Evolutionary conservation across 2,888 invertebrate species (phyloP).

Genomic region (Pterostichus niger): DNA sequence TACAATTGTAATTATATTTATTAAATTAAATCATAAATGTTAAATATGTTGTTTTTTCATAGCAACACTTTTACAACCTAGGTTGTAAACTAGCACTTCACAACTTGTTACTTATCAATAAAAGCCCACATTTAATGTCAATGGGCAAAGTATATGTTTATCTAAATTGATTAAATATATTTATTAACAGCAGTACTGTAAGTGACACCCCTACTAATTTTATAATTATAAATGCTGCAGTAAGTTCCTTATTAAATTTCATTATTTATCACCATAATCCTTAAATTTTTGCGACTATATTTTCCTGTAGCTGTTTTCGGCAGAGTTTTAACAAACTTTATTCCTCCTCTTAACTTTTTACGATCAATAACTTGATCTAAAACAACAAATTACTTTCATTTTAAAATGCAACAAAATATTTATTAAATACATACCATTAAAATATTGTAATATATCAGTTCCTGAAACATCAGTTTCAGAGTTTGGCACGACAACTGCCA

Average conservation of each 20-base stretch:
- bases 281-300: slow-evolving; percentile 27
- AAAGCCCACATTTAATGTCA: too few species aligned
- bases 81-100: too few species aligned
- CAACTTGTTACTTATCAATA: too few species aligned
- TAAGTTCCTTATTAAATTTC: not conserved
- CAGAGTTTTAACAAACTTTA: slow-evolving; percentile 67
- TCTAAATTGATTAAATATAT: too few species aligned
- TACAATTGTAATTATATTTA: too few species aligned
- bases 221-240: too few species aligned
- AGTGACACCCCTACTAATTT: too few species aligned
- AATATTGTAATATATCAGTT: slow-evolving; percentile 48
- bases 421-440: slow-evolving; percentile 15
- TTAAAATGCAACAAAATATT: not conserved
- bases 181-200: too few species aligned
- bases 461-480: slow-evolving; percentile 55
- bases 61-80: too few species aligned
- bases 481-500: slow-evolving; percentile 72
- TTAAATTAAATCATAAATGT: too few species aligned
- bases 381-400: not conserved
- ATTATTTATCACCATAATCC: not conserved
- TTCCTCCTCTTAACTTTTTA: slow-evolving; percentile 69
- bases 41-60: too few species aligned
- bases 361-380: slow-evolving; percentile 68
- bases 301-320: slow-evolving; percentile 69
- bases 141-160: too few species aligned